phyloP scores from a whole-genome alignment of 2,888 invertebrate species.

The Yponomeuta plumbellus region DNA sequence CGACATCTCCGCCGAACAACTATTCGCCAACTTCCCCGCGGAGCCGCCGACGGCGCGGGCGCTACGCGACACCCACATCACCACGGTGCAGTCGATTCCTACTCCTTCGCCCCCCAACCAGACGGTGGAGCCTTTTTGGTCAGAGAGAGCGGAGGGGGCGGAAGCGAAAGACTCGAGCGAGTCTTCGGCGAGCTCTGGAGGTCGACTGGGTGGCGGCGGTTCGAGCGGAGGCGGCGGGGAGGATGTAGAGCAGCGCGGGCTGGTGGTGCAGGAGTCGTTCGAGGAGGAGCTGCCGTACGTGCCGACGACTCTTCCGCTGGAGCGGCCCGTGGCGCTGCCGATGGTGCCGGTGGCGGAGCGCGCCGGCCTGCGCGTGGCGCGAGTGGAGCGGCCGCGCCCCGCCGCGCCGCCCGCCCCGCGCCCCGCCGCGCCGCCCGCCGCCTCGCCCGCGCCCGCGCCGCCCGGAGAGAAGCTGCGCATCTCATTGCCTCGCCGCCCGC shows the following conservation, averaged over 20 bases:
- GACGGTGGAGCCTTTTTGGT: background rate
- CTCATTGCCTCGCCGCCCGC: constrained; percentile 52
- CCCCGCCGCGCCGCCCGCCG: constrained; percentile 24
- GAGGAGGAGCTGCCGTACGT: constrained; percentile 92
- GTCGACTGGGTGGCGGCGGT: constrained; percentile 35
- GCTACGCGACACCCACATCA: constrained; percentile 29
- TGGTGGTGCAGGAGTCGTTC: constrained; percentile 89
- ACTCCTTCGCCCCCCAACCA: background rate
- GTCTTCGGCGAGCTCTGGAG: constrained; percentile 83
- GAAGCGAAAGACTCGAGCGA: constrained; percentile 80
- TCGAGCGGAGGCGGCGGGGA: constrained; percentile 63
- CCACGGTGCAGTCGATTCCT: constrained; percentile 20
- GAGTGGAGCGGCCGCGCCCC: constrained; percentile 61
- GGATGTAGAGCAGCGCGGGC: constrained; percentile 83
- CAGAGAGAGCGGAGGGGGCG: constrained; percentile 25
- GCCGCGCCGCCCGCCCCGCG: constrained; percentile 21
- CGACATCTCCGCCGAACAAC: constrained; percentile 37
- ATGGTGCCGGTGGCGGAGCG: constrained; percentile 83
- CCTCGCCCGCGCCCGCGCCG: constrained; percentile 36
- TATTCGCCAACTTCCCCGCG: constrained; percentile 73
- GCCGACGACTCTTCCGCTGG: constrained; percentile 91
- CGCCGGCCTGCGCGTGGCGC: constrained; percentile 45
- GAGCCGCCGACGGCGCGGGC: constrained; percentile 53
- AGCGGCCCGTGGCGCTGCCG: constrained; percentile 87
- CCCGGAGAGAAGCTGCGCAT: constrained; percentile 54